Evolutionary conservation across 2,113 vertebrate genomes (phyloP).

Genomic region (Perca fluviatilis): DNA sequence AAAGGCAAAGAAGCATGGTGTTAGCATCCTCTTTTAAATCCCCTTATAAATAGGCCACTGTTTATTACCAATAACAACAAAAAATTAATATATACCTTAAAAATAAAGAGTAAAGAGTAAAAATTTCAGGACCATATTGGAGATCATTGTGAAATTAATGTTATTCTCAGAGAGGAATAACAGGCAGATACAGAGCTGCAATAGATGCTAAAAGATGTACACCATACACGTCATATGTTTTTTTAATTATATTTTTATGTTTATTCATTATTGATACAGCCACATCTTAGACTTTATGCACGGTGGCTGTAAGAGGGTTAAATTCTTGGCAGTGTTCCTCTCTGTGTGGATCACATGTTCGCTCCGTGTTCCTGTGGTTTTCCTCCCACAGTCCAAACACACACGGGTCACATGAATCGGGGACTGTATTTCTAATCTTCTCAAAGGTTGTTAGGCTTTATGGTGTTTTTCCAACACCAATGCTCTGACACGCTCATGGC

Average conservation of each 20-base stretch:
- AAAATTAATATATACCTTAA: background rate
- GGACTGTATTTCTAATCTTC: conserved; percentile 60
- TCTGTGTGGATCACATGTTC: conserved; percentile 60
- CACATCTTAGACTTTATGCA: background rate
- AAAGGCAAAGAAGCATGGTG: background rate
- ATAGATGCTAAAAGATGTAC: background rate
- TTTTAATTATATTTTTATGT: background rate
- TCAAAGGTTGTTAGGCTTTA: conserved; percentile 53
- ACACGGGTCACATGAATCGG: conserved; percentile 69
- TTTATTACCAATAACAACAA: background rate
- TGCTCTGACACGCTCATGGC: conserved; percentile 7
- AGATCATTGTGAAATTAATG: background rate
- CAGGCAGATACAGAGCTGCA: background rate
- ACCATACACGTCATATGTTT: conserved; percentile 11
- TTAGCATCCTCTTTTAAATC: background rate
- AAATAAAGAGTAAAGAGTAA: background rate
- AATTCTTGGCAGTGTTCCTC: conserved; percentile 25
- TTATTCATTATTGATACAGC: background rate
- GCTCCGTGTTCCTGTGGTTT: conserved; percentile 28
- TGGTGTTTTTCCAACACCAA: conserved; percentile 15
- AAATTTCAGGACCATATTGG: background rate
- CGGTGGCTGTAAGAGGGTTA: background rate
- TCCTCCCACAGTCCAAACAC: conserved; percentile 52
- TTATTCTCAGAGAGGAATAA: background rate
- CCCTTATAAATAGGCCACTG: background rate